Evolutionary conservation across 2,888 invertebrate species (phyloP).

Genomic region (Drosophila multiciliata): DNA sequence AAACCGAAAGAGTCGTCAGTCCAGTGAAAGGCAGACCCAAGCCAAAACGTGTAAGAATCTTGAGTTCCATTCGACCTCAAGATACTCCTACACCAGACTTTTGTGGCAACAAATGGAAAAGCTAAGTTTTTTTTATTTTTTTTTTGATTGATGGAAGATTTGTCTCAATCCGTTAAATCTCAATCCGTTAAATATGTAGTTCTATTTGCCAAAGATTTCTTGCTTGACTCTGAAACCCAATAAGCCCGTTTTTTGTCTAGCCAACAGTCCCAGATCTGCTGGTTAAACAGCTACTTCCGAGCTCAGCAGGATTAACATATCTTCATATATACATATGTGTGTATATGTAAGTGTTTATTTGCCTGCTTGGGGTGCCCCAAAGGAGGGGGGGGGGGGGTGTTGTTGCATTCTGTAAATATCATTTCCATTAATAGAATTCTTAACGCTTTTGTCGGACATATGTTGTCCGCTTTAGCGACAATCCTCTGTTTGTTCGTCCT

Average conservation of each 20-base stretch:
- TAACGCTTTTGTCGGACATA: constrained; percentile 16
- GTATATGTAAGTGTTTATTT: constrained; percentile 13
- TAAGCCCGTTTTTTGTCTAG: neutral
- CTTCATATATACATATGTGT: neutral
- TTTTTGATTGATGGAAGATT: neutral
- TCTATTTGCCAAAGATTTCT: neutral
- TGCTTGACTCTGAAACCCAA: neutral
- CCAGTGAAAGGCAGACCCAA: constrained; percentile 3
- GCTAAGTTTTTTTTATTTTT: neutral
- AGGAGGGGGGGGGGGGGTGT: neutral
- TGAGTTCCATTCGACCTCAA: neutral
- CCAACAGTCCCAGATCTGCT: neutral
- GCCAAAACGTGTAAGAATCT: neutral
- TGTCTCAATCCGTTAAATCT: neutral
- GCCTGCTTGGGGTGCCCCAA: constrained; percentile 44
- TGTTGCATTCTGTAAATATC: constrained; percentile 21
- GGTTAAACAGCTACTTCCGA: constrained; percentile 8
- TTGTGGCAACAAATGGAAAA: neutral
- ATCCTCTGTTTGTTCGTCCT: constrained; percentile 5
- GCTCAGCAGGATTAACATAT: constrained; percentile 38
- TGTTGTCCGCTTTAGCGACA: constrained; percentile 8
- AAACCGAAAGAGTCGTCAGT: neutral
- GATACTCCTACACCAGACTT: neutral
- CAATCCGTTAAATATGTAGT: neutral
- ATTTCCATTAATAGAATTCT: constrained; percentile 68